These are phyloP conservation scores for Triplophysa bombifrons DNA, from an alignment of 2,797 vertebrate genomes.

Conservation along the genomic window DNA sequence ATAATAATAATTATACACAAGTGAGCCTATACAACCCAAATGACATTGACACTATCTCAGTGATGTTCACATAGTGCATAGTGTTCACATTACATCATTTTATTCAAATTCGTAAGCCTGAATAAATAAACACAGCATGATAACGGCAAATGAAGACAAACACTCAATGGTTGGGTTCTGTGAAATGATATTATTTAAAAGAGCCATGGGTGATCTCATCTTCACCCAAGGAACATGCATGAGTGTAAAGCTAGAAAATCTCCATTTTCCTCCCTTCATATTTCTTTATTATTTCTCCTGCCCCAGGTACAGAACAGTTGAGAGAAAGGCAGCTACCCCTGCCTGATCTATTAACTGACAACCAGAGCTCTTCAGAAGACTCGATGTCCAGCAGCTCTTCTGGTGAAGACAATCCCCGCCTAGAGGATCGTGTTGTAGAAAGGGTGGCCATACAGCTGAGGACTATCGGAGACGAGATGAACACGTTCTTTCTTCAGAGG, in stretches of 20 bases:
- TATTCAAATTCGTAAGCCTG: background rate
- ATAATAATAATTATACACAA: background rate
- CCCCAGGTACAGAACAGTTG: constrained; percentile 48
- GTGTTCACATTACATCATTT: background rate
- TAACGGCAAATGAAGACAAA: background rate
- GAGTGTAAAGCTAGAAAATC: background rate
- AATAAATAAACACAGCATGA: background rate
- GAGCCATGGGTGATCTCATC: background rate
- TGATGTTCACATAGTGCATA: background rate
- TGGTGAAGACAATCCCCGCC: constrained; percentile 23
- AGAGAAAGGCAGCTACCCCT: constrained; percentile 54
- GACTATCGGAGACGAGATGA: constrained; percentile 73
- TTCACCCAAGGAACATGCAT: background rate
- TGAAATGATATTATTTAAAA: background rate
- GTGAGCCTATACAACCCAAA: background rate
- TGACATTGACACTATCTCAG: background rate
- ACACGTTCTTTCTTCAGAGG: constrained; percentile 64
- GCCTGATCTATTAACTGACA: constrained; percentile 66
- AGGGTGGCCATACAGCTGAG: constrained; percentile 72
- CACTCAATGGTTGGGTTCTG: background rate
- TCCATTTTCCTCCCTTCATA: background rate
- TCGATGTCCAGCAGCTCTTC: constrained; percentile 34
- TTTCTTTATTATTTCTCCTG: background rate
- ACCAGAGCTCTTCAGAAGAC: constrained; percentile 44
- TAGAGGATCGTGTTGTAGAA: constrained; percentile 59